Evolutionary conservation across 2,797 vertebrate species (phyloP).

Genomic region (Rhabdophis nuchalis): DNA sequence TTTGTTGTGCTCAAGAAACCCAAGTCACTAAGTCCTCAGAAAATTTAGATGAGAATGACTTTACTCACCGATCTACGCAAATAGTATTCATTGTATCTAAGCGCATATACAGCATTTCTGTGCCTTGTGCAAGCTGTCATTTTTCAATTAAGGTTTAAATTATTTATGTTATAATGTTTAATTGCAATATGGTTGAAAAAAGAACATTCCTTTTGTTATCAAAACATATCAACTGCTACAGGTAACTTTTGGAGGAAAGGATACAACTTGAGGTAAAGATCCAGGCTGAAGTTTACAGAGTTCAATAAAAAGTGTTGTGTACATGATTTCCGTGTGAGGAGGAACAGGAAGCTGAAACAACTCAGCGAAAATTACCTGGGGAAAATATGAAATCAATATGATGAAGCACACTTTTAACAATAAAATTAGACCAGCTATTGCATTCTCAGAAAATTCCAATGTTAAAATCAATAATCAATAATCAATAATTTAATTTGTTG

Average conservation of each 20-base stretch:
- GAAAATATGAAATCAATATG: slow-evolving; percentile 14
- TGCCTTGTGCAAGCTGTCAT: slow-evolving; percentile 91
- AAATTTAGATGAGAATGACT: neutral
- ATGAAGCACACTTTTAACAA: neutral
- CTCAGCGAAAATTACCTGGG: slow-evolving; percentile 92
- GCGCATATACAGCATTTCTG: slow-evolving; percentile 98
- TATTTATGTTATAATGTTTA: neutral
- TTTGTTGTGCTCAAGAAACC: neutral
- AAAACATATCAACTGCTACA: neutral
- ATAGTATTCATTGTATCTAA: slow-evolving; percentile 96
- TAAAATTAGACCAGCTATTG: too few relatives aligned
- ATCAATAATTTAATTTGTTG: too few relatives aligned
- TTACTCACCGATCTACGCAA: slow-evolving; percentile 91
- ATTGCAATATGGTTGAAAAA: neutral
- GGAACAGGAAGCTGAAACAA: slow-evolving; percentile 88
- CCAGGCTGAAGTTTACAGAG: slow-evolving; percentile 97
- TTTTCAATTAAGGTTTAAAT: slow-evolving; percentile 71
- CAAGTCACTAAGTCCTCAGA: neutral
- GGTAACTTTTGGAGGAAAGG: slow-evolving; percentile 65
- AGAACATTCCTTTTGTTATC: neutral
- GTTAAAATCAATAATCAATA: too few relatives aligned
- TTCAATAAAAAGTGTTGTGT: slow-evolving; percentile 93
- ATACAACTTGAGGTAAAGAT: slow-evolving; percentile 98
- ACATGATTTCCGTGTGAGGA: slow-evolving; percentile 94
- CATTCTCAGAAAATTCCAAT: too few relatives aligned